Percentiles rank a stretch among this genome's conserved stretches.
These are phyloP conservation scores for Hypsibius dujardini DNA, from an alignment of 1,140 invertebrate genomes.

Conservation along the genomic window DNA sequence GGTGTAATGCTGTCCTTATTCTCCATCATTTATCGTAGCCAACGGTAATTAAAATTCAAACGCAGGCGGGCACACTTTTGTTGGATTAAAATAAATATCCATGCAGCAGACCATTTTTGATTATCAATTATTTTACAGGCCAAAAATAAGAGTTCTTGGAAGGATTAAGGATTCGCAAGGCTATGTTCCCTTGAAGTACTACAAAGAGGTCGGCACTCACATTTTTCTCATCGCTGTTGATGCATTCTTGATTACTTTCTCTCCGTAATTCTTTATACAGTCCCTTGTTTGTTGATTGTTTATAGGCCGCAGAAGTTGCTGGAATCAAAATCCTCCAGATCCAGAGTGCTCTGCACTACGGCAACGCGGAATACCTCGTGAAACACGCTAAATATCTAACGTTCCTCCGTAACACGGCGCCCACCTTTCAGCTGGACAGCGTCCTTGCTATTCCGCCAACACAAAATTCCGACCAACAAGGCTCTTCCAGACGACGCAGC, in stretches of 20 bases:
- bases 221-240: not conserved
- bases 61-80: not conserved
- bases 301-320: not conserved
- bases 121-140: conserved; percentile 7
- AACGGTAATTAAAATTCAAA: not conserved
- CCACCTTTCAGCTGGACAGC: not conserved
- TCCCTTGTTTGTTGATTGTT: not conserved
- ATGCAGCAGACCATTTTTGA: not conserved
- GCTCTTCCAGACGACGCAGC: no score
- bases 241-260: no score
- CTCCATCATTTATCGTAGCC: not conserved
- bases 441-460: no score
- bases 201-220: not conserved
- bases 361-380: conserved; percentile 11
- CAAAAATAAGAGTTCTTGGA: not conserved
- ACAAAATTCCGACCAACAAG: no score
- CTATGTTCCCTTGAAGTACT: not conserved
- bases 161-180: not conserved
- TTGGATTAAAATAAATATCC: no score
- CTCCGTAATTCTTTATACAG: no score
- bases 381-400: not conserved
- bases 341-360: not conserved
- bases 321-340: conserved; percentile 12
- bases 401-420: not conserved
- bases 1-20: not conserved